Evolutionary conservation across 2,797 vertebrate species (phyloP).

Genomic region (Pachyuromys duprasi): DNA sequence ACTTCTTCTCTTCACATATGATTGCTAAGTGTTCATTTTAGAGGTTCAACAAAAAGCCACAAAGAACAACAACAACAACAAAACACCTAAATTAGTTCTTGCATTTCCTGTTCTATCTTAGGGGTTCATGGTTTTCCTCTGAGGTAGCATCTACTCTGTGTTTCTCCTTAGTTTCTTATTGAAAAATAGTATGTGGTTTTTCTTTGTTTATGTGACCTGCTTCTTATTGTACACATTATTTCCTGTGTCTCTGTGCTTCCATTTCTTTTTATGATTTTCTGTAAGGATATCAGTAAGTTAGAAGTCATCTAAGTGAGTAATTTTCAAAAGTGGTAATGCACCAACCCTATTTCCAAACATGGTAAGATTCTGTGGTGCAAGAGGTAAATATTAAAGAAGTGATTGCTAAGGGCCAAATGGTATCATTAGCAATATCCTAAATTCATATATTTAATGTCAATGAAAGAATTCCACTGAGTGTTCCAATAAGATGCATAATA

Average conservation of each 20-base stretch:
- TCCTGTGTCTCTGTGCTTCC: background rate
- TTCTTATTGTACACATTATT: background rate
- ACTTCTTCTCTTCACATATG: too few species aligned
- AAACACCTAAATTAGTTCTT: too few species aligned
- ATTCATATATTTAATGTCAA: background rate
- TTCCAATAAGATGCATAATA: background rate
- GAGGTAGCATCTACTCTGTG: background rate
- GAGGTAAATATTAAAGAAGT: background rate
- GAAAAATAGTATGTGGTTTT: background rate
- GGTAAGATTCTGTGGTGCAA: background rate
- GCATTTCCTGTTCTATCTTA: background rate
- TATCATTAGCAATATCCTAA: background rate
- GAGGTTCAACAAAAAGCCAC: too few species aligned
- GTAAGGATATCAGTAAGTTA: background rate
- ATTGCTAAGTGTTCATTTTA: too few species aligned
- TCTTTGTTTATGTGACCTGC: background rate
- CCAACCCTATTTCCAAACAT: background rate
- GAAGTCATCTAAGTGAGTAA: background rate
- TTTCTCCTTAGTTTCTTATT: background rate
- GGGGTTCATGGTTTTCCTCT: background rate
- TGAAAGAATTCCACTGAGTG: background rate
- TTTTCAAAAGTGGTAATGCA: background rate
- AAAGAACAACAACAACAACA: too few species aligned
- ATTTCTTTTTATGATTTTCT: background rate
- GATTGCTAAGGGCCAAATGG: background rate